phyloP scores from a whole-genome alignment of 1,140 invertebrate genomes.

The Conopomorpha cramerella region DNA sequence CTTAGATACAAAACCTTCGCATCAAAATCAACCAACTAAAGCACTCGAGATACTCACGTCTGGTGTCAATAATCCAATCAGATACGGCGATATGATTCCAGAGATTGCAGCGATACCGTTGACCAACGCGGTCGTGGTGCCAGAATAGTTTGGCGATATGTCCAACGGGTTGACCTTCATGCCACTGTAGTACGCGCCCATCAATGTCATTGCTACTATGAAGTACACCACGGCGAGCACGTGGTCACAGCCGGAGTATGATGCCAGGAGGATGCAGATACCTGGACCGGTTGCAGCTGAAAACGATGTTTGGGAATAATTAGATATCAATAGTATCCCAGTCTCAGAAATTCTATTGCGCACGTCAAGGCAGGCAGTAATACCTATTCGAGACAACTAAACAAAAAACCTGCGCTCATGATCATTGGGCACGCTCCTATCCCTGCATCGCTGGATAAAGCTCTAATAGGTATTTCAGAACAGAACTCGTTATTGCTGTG shows the following conservation, averaged over 20 bases:
- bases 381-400: no score
- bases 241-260: slow-evolving; percentile 77
- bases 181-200: slow-evolving; percentile 77
- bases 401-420: no score
- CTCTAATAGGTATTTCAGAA: no score
- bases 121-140: slow-evolving; percentile 81
- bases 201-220: slow-evolving; percentile 72
- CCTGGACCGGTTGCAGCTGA: slow-evolving; percentile 74
- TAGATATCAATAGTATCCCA: no score
- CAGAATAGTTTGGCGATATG: slow-evolving; percentile 81
- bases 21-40: no score
- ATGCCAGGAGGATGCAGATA: slow-evolving; percentile 78
- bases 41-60: slow-evolving; percentile 64
- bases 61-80: slow-evolving; percentile 77
- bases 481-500: no score
- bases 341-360: no score
- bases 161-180: slow-evolving; percentile 83
- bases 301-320: slow-evolving; percentile 30
- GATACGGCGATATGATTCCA: slow-evolving; percentile 76
- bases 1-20: no score
- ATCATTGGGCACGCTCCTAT: no score
- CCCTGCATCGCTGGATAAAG: no score
- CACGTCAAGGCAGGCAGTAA: no score
- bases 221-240: slow-evolving; percentile 68
- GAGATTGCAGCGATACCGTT: slow-evolving; percentile 83